Base-by-base conservation (phyloP, 2,888 invertebrate genomes). In the Clivina fossor region DNA sequence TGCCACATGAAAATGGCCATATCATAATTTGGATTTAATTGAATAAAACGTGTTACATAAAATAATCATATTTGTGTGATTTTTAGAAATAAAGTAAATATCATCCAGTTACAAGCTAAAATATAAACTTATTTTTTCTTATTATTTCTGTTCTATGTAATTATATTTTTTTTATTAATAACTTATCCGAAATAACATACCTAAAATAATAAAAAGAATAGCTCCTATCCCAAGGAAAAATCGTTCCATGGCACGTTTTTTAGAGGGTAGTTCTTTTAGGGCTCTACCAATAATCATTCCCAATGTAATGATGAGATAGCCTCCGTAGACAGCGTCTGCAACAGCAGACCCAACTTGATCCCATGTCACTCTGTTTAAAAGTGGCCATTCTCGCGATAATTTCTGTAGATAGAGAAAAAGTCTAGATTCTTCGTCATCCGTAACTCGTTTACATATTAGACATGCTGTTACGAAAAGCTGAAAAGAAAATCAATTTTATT, bases 311-410 rank as follows among this genome's bases (percentile, higher is more conserved):
- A 88, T 83, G 65, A 83, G 76, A 74, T 86, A 88, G 62, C 82
- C 83, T 62, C 85, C 85, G 67, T 83, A 85, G 15, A 83, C 77
- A 43, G 84, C 80, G 61, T 85, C 83, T 2, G 83, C 84, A 59
- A 84, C 82, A 24, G 84, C 78, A 9, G 83, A 80, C 1, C 87
- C 87, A 30, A 85, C 79, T 19, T 80, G 77, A 66, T 84, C 85
- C 85, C 87, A 86, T 0, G 87, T 86, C 61, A 88, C 80, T 40
- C 85, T 88, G 63, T 82, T 85, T 60, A 87, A 76, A 22, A 87
- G 77, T 26, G 85, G 83, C 88, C 88, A 88, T 74, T 88, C 87
- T 38, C 84, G 75, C 20, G 86, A 87, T 56, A 84, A 70, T 74
- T 86, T 87, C 73, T 86, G 83, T 60, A 86, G 78, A 64, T 82